Percentiles rank a stretch among this genome's conserved stretches.
Conservation (phyloP, 2,797 vertebrate species). For the Babyrousa celebensis region DNA sequence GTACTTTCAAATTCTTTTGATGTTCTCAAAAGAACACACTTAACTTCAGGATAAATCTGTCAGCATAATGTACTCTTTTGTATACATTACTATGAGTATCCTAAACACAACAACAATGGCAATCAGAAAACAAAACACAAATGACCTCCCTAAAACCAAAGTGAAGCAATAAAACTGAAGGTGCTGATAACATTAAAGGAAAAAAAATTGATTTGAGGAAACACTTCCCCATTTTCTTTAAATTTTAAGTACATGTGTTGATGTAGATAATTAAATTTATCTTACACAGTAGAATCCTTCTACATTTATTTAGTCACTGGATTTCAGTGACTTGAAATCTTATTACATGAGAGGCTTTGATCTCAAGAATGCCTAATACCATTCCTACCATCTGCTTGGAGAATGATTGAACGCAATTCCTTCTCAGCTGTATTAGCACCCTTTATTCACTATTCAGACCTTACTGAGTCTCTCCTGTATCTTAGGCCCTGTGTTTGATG, state of each 20-base stretch:
- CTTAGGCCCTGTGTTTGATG: background rate
- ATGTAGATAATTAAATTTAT: background rate
- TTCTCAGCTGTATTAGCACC: background rate
- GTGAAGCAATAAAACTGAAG: background rate
- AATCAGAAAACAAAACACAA: background rate
- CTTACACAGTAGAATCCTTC: background rate
- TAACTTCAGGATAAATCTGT: slow-evolving; percentile 14
- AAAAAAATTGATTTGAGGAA: slow-evolving; percentile 28
- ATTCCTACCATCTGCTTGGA: background rate
- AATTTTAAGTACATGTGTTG: slow-evolving; percentile 33
- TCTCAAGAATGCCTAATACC: background rate
- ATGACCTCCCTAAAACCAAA: background rate
- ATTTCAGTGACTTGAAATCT: background rate
- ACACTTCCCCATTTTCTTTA: background rate
- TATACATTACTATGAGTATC: background rate
- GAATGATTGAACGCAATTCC: background rate
- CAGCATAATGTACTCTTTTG: background rate
- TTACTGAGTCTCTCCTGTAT: background rate
- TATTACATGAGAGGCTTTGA: background rate
- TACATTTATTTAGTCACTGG: background rate
- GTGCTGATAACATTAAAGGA: background rate
- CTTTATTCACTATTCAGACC: background rate
- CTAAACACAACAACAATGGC: background rate
- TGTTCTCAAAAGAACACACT: slow-evolving; percentile 6
- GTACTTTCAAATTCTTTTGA: slow-evolving; percentile 14